Evolutionary conservation across 1,140 invertebrate species (phyloP).

Genomic region (Mamestra configurata): DNA sequence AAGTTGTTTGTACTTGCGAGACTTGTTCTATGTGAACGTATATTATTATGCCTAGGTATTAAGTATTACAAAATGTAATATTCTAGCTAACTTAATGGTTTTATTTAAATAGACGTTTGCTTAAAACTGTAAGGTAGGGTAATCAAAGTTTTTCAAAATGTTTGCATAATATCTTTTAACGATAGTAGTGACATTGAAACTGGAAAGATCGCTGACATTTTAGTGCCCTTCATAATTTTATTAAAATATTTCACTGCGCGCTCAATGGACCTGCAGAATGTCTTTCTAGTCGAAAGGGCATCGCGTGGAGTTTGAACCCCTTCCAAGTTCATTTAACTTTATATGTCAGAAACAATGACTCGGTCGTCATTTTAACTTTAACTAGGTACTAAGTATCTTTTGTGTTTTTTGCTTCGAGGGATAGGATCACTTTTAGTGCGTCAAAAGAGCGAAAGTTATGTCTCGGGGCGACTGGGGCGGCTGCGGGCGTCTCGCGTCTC

Average conservation of each 20-base stretch:
- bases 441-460: conserved; percentile 43
- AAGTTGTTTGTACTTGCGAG: too few relatives aligned
- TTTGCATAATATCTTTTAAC: background rate
- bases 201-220: conserved; percentile 31
- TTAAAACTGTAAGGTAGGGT: background rate
- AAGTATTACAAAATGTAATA: too few relatives aligned
- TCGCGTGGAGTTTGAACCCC: background rate
- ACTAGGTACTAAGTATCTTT: conserved; percentile 7
- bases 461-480: background rate
- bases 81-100: too few relatives aligned
- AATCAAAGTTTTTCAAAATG: background rate
- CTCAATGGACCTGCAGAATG: conserved; percentile 37
- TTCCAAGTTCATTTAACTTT: conserved; percentile 25
- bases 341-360: conserved; percentile 13
- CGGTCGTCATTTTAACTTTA: conserved; percentile 14
- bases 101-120: background rate
- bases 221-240: conserved; percentile 46
- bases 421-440: conserved; percentile 14
- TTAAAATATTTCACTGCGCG: conserved; percentile 39
- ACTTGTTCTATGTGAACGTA: too few relatives aligned
- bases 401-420: conserved; percentile 16
- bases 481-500: conserved; percentile 20
- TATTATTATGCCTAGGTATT: too few relatives aligned
- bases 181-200: background rate
- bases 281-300: conserved; percentile 45